Percentiles rank a stretch among this genome's conserved stretches.
These are phyloP conservation scores for Ophion obscuratus DNA, from an alignment of 2,888 invertebrate genomes.

Conservation along the genomic window DNA sequence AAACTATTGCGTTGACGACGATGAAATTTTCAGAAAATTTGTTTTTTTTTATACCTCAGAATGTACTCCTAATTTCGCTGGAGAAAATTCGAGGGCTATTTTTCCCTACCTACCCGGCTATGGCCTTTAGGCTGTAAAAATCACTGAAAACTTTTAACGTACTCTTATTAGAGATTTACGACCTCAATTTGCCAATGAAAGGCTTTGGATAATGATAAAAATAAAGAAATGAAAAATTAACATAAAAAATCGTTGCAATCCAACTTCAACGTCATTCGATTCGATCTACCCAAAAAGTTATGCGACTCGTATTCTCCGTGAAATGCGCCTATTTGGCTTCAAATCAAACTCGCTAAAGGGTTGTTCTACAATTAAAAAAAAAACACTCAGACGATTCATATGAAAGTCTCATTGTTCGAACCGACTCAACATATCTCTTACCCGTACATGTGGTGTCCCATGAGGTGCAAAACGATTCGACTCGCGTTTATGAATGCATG, in stretches of 20 bases:
- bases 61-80: no score
- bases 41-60: no score
- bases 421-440: not conserved
- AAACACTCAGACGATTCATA: not conserved
- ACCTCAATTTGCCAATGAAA: no score
- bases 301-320: not conserved
- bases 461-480: conserved; percentile 49
- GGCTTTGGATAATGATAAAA: no score
- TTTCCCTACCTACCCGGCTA: no score
- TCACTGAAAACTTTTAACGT: no score
- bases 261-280: not conserved
- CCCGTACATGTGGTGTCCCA: not conserved
- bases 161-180: no score
- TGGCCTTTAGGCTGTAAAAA: no score
- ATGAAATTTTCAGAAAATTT: no score
- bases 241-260: not conserved
- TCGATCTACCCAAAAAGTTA: not conserved
- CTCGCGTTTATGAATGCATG: conserved; percentile 44
- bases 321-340: not conserved
- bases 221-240: not conserved
- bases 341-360: not conserved
- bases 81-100: no score
- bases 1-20: no score
- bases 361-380: not conserved
- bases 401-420: not conserved